Conservation (phyloP, 2,113 vertebrate species). For the Monopterus albus region DNA sequence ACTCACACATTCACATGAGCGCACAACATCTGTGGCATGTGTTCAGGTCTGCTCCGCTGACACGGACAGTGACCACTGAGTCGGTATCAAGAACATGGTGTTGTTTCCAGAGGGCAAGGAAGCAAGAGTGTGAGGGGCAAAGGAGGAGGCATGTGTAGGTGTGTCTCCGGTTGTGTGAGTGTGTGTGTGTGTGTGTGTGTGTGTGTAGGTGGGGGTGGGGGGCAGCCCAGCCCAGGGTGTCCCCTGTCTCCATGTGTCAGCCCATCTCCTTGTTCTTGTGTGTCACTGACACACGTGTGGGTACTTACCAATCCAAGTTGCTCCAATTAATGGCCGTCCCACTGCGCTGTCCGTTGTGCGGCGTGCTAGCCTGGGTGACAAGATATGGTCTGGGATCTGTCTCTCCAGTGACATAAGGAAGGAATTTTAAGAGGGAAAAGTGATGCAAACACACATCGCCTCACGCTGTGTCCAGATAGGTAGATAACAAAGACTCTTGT, state of each 20-base stretch:
- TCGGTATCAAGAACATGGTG: constrained; percentile 69
- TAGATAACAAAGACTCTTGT: constrained; percentile 79
- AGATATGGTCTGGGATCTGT: constrained; percentile 95
- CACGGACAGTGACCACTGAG: constrained; percentile 65
- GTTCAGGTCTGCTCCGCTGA: constrained; percentile 54
- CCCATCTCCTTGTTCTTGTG: constrained; percentile 82
- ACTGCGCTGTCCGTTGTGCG: constrained; percentile 89
- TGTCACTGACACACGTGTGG: constrained; percentile 89
- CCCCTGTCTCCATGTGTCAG: constrained; percentile 84
- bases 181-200: constrained; percentile 14
- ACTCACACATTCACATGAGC: neutral
- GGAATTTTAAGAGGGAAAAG: constrained; percentile 80
- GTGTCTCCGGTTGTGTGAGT: neutral
- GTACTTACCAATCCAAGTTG: constrained; percentile 89
- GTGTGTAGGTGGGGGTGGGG: constrained; percentile 14
- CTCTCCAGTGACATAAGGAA: constrained; percentile 92
- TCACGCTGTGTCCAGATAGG: constrained; percentile 80
- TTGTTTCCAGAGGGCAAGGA: constrained; percentile 72
- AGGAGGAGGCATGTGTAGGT: constrained; percentile 40
- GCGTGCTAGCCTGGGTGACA: constrained; percentile 90
- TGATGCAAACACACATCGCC: constrained; percentile 72
- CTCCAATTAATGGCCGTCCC: constrained; percentile 97
- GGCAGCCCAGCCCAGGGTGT: constrained; percentile 65
- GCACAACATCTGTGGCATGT: constrained; percentile 28
- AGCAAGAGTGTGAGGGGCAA: constrained; percentile 53